Evolutionary conservation across 2,888 invertebrate genomes (phyloP), one percentile per base, ranked within the genome.

Genomic region (Anthophora plumipes): DNA sequence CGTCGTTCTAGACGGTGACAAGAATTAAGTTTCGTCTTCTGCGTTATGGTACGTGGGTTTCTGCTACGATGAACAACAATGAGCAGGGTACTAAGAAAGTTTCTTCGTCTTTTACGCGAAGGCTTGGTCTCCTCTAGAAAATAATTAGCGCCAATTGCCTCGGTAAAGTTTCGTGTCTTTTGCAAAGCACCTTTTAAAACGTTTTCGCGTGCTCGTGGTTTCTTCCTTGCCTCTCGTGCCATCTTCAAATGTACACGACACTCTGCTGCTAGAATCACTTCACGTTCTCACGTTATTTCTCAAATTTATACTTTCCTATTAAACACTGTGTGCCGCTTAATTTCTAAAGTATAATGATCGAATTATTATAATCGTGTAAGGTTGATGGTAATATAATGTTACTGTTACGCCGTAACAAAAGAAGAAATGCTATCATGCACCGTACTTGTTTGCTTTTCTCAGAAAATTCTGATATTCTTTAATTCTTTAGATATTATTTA

Each of bases 1-100:
- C 70, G 64, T 60, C 69, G 63, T 50, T 59, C 52, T 20, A 76
- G 69, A 55, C 69, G 52, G 52, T 76, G 78, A 76, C 68, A 74
- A 54, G 83, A 84, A 80, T 84, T 80, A 84, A 82, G 82, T 84
- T 84, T 84, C 70, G 69, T 39, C 64, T 43, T 22, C 73, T n/a
- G 64, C 60, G 68, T 69, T 72, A 54, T 22, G 78, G 66, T 74
- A 72, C 84, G 84, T 77, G 80, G 78, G 71, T 77, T 74, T 84
- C 70, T 75, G 59, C 77, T 52, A 61, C 60, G 73, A 63, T 52
- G 81, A 77, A 64, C 83, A 78, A 82, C 84, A 75, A 82, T 52
- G 55, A 37, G 20, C 57, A 14, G 68, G 68, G 60, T 71, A 39
- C 60, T 60, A 52, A 73, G 73, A 59, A 84, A 80, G 70, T 80